Base-by-base conservation (phyloP, 2,888 invertebrate species). In the Chydorus sphaericus region DNA sequence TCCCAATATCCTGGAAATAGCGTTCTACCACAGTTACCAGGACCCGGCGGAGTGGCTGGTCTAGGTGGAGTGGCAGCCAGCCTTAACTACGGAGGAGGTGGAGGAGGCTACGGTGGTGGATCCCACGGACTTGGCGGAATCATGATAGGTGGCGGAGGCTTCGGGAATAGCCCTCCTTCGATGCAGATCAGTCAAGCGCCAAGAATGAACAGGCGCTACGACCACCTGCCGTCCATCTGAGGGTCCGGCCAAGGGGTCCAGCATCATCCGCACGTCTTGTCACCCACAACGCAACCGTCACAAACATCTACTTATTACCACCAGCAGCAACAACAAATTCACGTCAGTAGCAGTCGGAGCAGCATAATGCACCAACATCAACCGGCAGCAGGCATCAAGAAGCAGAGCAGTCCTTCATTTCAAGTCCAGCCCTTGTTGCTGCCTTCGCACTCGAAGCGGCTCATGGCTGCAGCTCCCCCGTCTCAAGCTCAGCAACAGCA, bases 211-310 rank as follows among this genome's bases (percentile, higher is more conserved):
- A 20, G 57, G 31, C 62, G 61, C 49, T 65, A 64, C 49, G 65
- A 65, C 23, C 64, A 65, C 55, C 72, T 85, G 61, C 85, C 85
- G 59, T 83, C 82, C 64, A 85, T 85, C 68, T 84, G 83, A 80
- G 48, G 48, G 48, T 20, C 55, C 8, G 55, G 55, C 48, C 55
- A 55, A 55, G 55, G 55, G 55, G 55, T 55, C 23, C 23, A 26
- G 23, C 44, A 33, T 10, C 33, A 33, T 28, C 26, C 26, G 10
- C 3, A 5, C 44, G 20, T 14, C 5, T n/a, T n/a, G n/a, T 4
- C 20, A 23, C 4, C 44, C 23, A 6, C 1, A 23, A 4, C 10
- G n/a, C 18, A n/a, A 39, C 18, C 8, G 20, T 16, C 39, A 39
- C 18, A 16, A 39, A 3, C 1, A 36, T 16, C n/a, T 14, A 36